phyloP scores from a whole-genome alignment of 2,797 vertebrate genomes.

The Poliocrania exsul region DNA sequence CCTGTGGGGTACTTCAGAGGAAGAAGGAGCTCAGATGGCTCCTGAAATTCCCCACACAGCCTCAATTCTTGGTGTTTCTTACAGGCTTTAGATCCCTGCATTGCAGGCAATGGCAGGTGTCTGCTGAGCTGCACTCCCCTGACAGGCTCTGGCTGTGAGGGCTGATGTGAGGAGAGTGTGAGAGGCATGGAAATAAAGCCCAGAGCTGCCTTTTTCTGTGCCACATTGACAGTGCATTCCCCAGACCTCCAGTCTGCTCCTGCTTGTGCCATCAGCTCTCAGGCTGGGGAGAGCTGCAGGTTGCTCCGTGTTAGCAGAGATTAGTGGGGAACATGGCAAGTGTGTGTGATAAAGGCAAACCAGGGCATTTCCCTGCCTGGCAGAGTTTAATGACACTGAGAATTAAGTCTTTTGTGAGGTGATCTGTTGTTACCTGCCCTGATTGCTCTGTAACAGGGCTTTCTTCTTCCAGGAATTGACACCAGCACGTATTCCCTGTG shows the following conservation, averaged over 20 bases:
- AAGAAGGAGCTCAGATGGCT: neutral
- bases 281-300: neutral
- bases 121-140: neutral
- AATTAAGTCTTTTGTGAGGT: slow-evolving; percentile 28
- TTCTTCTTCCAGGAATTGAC: neutral
- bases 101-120: neutral
- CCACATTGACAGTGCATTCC: neutral
- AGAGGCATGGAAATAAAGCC: slow-evolving; percentile 11
- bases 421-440: neutral
- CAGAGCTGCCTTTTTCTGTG: neutral
- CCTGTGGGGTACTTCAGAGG: neutral
- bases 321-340: neutral
- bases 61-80: neutral
- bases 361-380: neutral
- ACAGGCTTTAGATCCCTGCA: neutral
- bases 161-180: neutral
- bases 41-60: neutral
- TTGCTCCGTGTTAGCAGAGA: neutral
- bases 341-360: neutral
- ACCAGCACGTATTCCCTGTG: rapidly evolving
- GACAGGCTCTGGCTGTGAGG: neutral
- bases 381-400: neutral
- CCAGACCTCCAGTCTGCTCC: neutral
- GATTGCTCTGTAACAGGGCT: neutral
- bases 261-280: neutral